Base-by-base conservation (phyloP, 1,140 invertebrate genomes). In the Hetaerina americana region DNA sequence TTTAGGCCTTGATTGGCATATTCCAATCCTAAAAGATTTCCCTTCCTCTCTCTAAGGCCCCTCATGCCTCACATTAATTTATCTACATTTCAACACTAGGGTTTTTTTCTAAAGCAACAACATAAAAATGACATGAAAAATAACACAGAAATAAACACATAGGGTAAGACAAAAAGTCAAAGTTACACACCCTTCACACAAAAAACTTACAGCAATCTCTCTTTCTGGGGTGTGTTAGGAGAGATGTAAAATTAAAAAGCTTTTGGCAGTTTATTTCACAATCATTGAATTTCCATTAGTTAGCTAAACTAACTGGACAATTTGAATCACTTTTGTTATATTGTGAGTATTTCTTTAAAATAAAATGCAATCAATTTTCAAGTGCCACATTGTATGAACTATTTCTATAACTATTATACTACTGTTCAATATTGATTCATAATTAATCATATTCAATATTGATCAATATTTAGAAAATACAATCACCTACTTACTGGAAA, bases 401-500 rank as follows among this genome's bases (percentile, higher is more conserved):
- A 57, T 57, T 12, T 18, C 40, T 57, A 57, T 18, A 57, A 57
- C 40, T 57, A 57, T 57, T n/a, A 57, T n/a, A 57, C 40, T 57
- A 57, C 40, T 57, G 40, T n/a, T 68, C 27, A 68, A 68, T 68
- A 26, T 24, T 68, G 67, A 68, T 6, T 26, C 25, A 25, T 57
- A 57, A 57, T 57, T 68, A 26, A 28, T 68, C 26, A 68, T 26
- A 68, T 57, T 57, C 67, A 26, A 68, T 25, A 68, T 57, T 12
- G 22, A 12, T 12, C 49, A 22, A 12, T 57, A n/a, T n/a, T 68
- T 68, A 66, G 29, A 26, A 66, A 40, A 49, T 66, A 26, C 49
- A 49, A 24, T 76, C 73, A 77, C 83, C 87, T 90, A 91, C 90
- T 92, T 91, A 92, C 90, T 88, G 87, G 84, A 86, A 87, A 89